A percentile compares a stretch with the other conserved stretches of the same genome.
Evolutionary conservation across 1,140 invertebrate genomes (phyloP).

Genomic region (Paracyclopina nana): DNA sequence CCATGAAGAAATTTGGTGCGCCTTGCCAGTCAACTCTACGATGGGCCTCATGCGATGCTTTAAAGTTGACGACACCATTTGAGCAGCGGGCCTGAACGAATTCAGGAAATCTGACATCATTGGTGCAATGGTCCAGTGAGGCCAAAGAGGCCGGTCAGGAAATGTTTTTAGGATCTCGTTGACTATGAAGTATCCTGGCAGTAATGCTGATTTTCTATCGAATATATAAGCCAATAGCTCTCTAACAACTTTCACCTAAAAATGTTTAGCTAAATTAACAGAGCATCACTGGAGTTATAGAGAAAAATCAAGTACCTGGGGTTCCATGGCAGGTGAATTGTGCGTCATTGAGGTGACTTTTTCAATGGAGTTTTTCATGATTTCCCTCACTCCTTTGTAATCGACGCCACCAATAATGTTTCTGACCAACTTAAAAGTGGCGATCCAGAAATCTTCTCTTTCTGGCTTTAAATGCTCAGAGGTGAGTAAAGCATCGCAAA

Average conservation of each 20-base stretch:
- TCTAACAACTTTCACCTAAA: too few species aligned
- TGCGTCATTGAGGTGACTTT: neutral
- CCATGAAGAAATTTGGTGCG: slow-evolving; percentile 39
- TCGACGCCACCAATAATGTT: slow-evolving; percentile 72
- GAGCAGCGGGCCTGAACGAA: slow-evolving; percentile 58
- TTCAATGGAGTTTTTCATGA: slow-evolving; percentile 48
- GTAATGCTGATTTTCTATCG: slow-evolving; percentile 67
- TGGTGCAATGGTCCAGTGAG: slow-evolving; percentile 74
- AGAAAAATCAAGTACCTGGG: too few species aligned
- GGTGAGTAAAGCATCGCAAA: slow-evolving; percentile 32
- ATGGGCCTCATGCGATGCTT: slow-evolving; percentile 75
- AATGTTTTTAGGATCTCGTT: slow-evolving; percentile 79
- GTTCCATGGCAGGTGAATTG: neutral
- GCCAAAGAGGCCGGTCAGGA: slow-evolving; percentile 55
- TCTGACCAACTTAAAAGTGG: slow-evolving; percentile 61
- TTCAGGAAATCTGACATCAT: slow-evolving; percentile 71
- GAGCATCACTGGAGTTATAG: too few species aligned
- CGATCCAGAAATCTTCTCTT: slow-evolving; percentile 40
- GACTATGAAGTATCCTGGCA: slow-evolving; percentile 82
- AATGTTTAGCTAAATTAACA: too few species aligned
- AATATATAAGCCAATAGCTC: slow-evolving; percentile 69
- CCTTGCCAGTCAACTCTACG: slow-evolving; percentile 74
- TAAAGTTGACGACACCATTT: slow-evolving; percentile 84
- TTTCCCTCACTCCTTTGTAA: slow-evolving; percentile 80
- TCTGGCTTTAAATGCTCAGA: slow-evolving; percentile 29